A percentile compares a stretch with the other conserved stretches of the same genome.
These are phyloP conservation scores for Trichosurus vulpecula DNA, from an alignment of 2,797 vertebrate genomes.

Conservation along the genomic window DNA sequence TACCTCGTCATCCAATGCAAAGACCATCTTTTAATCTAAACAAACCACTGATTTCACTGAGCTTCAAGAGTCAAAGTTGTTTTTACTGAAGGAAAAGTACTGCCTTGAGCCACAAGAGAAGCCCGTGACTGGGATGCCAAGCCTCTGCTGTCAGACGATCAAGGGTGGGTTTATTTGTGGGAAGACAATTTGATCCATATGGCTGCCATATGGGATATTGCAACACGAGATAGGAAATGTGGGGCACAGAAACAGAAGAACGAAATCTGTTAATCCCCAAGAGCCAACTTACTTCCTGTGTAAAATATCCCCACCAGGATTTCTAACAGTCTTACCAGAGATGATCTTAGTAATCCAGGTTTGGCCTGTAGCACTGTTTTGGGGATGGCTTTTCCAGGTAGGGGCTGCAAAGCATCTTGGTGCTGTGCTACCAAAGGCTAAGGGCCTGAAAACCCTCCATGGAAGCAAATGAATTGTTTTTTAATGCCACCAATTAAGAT, in stretches of 20 bases:
- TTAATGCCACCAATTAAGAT: neutral
- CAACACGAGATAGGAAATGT: slow-evolving; percentile 9
- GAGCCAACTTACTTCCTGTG: slow-evolving; percentile 66
- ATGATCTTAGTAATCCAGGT: slow-evolving; percentile 61
- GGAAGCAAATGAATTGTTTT: slow-evolving; percentile 18
- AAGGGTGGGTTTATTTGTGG: neutral
- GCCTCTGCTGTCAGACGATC: neutral
- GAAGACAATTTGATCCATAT: slow-evolving; percentile 10
- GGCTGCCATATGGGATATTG: slow-evolving; percentile 41
- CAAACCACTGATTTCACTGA: slow-evolving; percentile 8
- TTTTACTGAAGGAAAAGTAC: slow-evolving; percentile 3
- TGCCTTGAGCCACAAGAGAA: neutral
- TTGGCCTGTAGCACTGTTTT: slow-evolving; percentile 56
- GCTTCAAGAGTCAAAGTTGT: slow-evolving; percentile 12
- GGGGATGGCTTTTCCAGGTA: slow-evolving; percentile 68
- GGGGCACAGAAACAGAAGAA: slow-evolving; percentile 73
- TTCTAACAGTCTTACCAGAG: slow-evolving; percentile 59
- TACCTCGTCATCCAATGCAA: neutral
- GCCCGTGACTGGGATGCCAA: neutral
- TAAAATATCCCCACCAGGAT: slow-evolving; percentile 62
- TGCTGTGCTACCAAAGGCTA: slow-evolving; percentile 17
- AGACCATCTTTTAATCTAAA: neutral
- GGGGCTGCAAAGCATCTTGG: slow-evolving; percentile 31
- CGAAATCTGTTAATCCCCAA: slow-evolving; percentile 65
- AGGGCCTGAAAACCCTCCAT: slow-evolving; percentile 49